Base-by-base conservation (phyloP, 2,113 vertebrate species). In the Pyxicephalus adspersus region DNA sequence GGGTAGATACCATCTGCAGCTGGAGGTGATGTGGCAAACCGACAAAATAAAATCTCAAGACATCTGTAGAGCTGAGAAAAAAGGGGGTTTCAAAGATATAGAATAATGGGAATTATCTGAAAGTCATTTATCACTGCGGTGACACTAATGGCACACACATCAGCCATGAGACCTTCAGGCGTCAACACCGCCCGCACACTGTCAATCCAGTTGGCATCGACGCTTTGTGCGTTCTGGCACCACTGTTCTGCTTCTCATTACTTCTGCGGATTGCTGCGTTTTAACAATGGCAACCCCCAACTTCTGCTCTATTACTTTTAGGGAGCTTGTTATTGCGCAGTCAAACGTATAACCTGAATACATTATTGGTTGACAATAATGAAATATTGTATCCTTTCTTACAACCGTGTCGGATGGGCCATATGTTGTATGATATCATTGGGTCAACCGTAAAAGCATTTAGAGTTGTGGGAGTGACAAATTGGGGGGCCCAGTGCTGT, bases 1-100 rank as follows among this genome's bases (percentile, higher is more conserved):
- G 95, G 96, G 96, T 84, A 94, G 95, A 89, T 94, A 93, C 95
- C 95, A 95, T 96, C 94, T 97, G 95, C 88, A 90, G 90, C 91
- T 91, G 89, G 86, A 85, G 88, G 88, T 83, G 66, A 83, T 64
- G 83, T 66, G 34, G 55, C 15, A 64, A 22, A 77, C 76, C 89
- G 90, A 96, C 95, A 97, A 96, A 94, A 92, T 94, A 92, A 89
- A 81, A 81, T 63, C 68, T 26, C 58, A 73, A 74, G 70, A 64
- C 79, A 81, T 81, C 70, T 74, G 89, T 63, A 84, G 84, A 86
- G 89, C 93, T 90, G 91, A 83, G 86, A 86, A 84, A 81, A 88
- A 86, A 86, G 87, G 83, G 89, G 91, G 91, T 90, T 90, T 89
- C 83, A 90, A 89, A 91, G 91, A 95, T 93, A 94, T 93, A 92